Evolutionary conservation across 2,113 vertebrate species (phyloP), one percentile per base, ranked within the genome.

Genomic region (Beaufortia kweichowensis): DNA sequence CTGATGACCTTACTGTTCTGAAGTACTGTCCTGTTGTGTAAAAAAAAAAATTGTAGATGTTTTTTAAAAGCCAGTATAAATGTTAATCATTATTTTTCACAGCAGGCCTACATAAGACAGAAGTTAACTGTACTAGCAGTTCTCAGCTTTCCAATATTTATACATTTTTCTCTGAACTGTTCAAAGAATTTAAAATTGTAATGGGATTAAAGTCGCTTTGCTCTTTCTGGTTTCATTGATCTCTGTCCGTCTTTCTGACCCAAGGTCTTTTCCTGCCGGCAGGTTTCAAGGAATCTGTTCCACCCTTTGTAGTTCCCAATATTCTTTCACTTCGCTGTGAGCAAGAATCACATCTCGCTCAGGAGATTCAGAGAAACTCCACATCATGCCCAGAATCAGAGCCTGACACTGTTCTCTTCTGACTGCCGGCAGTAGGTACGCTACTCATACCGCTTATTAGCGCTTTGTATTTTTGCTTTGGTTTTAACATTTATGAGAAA

Each of bases 381-480:
- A 83, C 77, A 57, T 59, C 78, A 84, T 87, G 79, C 69, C 79
- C 85, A 80, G 85, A 83, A 77, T 76, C 82, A 35, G 79, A 89
- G 86, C 84, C 82, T 35, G 88, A 89, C n/a, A 78, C 86, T 4
- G 91, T 92, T 67, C 84, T 91, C 64, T 91, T 92, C 84, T 92
- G 88, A 92, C 81, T 70, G 53, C 5, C 26, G 21, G 76, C 1
- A n/a, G 77, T 79, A 63, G 71, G 66, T 57, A 61, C 17, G 53
- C 23, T 23, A 14, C 67, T 82, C 77, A 28, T 57, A 21, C 35
- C 64, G 33, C 19, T 53, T 5, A 23, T 21, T 21, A 53, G 14
- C 67, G 6, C 29, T 39, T 3, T 56, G 10, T 76, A 6, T 39
- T n/a, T 31, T n/a, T 8, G 46, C 21, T 5, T 53, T 1, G 19